Base-by-base conservation (phyloP, 2,113 vertebrate genomes). In the Cinclus mexicanus region DNA sequence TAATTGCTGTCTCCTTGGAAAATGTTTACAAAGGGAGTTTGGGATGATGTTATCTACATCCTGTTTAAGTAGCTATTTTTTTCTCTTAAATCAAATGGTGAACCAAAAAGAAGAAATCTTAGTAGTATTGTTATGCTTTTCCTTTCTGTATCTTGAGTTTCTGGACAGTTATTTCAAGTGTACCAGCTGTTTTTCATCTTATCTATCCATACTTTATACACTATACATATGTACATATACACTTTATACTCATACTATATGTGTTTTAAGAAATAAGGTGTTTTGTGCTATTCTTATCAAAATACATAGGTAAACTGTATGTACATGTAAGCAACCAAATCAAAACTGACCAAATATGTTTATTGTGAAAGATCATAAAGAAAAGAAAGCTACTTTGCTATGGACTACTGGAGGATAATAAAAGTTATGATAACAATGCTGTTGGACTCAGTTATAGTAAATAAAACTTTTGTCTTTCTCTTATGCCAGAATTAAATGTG, bases 1-100 rank as follows among this genome's bases (percentile, higher is more conserved):
- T 95, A 95, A 94, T 96, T 67, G 82, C 92, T 72, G 61, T 69
- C 82, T 92, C 91, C 83, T 94, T 96, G 89, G 94, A 95, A 87
- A 95, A 93, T 83, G 81, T 95, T 94, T 87, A 95, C 91, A 91
- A 74, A 92, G 46, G 81, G 44, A 75, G 3, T 82, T 86, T 93
- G 35, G 78, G 70, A 85, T 89, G 90, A 93, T 87, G 70, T 87
- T 87, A 96, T 96, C 96, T 95, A 83, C 80, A 84, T 96, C 85
- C 90, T 93, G 61, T 90, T 83, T 84, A 92, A 94, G 60, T 63
- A 94, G 90, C 78, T 94, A 82, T 50, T 95, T 87, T 90, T 53
- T 78, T 94, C 74, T 86, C 29, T 80, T 69, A 80, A 69, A 93
- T 90, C 76, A 86, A 69, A 88, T 28, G 64, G 26, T 53, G 75